Evolutionary conservation across 2,113 vertebrate genomes (phyloP), one percentile per base, ranked within the genome.

Genomic region (Galeopterus variegatus): DNA sequence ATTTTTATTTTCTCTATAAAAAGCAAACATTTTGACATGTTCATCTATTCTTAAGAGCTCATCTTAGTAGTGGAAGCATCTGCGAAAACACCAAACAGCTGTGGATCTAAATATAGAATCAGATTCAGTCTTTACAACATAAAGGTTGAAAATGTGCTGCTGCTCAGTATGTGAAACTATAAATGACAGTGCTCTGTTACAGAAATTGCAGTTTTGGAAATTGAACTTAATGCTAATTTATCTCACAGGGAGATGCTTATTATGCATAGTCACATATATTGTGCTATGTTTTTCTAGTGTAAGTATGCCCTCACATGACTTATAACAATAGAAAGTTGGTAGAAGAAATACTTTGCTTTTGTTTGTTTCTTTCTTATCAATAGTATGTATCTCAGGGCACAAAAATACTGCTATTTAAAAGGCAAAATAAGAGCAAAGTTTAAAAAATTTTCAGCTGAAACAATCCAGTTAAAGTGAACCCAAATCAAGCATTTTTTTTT

Each of bases 71-170:
- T 33, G 72, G 88, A 96, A 97, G 95, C 82, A 87, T 95, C 72
- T 89, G 88, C 95, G 56, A 28, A 52, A 98, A 97, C 86, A 80
- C 18, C 72, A 95, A 93, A 93, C 94, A 98, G 87, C 95, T 98
- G 95, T 94, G 97, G 90, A 92, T 93, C 48, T 79, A 98, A 97
- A 93, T 45, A 96, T 87, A 72, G 89, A 73, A 77, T 69, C 10
- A 21, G 18, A 70, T 79, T 93, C n/a, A 48, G 45, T 77, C 82
- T 93, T 91, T 93, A 80, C 64, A 82, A 83, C 90, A n/a, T 89
- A 67, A 88, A 96, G 75, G 86, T 96, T 97, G 90, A 10, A 81
- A 84, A 90, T 95, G 58, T 77, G 62, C 65, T 41, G 2, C 52
- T 85, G 58, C 75, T 93, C 31, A 45, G 45, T 33, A 89, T 45